phyloP scores from a whole-genome alignment of 23 tunicate species.

The Trididemnum miniatum region DNA sequence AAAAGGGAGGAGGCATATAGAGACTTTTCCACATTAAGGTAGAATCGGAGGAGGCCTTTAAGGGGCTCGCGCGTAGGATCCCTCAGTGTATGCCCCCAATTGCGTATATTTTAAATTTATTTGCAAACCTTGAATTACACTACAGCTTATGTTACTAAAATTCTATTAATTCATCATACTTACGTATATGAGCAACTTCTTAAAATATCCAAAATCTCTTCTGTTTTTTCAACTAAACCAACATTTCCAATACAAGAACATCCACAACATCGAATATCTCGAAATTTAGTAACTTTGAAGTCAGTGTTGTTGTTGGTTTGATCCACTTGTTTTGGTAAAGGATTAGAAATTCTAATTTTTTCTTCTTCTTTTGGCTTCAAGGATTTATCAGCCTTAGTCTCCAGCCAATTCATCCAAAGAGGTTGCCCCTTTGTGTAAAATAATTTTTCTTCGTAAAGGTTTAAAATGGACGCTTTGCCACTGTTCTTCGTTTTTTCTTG shows the following conservation, averaged over 20 bases:
- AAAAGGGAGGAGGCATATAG: too few relatives aligned
- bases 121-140: too few relatives aligned
- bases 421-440: not conserved
- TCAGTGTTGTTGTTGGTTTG: not conserved
- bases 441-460: not conserved
- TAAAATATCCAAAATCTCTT: not conserved
- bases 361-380: not conserved
- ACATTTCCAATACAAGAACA: not conserved
- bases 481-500: not conserved
- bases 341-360: too few relatives aligned
- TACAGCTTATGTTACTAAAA: too few relatives aligned
- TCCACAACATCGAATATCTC: not conserved
- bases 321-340: not conserved
- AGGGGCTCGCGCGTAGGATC: too few relatives aligned
- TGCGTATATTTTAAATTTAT: too few relatives aligned
- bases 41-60: too few relatives aligned
- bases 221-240: not conserved
- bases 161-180: too few relatives aligned
- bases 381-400: not conserved
- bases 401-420: not conserved
- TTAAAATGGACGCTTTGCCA: not conserved
- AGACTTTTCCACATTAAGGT: too few relatives aligned
- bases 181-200: not conserved
- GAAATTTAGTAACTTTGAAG: not conserved
- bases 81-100: too few relatives aligned